phyloP scores from a whole-genome alignment of 1,140 invertebrate species.

The Orchestia grillus region DNA sequence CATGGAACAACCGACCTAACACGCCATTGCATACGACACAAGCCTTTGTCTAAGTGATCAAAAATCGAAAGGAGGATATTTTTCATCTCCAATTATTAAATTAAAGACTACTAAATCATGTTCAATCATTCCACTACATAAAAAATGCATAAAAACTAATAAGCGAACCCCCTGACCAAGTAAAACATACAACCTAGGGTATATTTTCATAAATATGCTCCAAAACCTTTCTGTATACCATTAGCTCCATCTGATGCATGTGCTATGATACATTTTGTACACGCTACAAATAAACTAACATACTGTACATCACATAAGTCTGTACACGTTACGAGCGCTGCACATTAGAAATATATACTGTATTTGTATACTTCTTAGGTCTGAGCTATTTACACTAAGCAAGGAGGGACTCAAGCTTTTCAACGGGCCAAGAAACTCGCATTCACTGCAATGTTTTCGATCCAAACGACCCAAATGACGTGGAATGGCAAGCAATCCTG shows the following conservation, averaged over 20 bases:
- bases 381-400: neutral
- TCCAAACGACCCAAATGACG: neutral
- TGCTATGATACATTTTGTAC: conserved; percentile 9
- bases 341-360: conserved; percentile 21
- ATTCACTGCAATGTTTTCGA: neutral
- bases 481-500: neutral
- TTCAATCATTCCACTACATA: neutral
- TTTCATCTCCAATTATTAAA: neutral
- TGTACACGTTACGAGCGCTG: neutral
- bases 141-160: neutral
- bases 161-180: neutral
- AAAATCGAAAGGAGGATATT: neutral
- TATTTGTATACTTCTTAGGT: neutral
- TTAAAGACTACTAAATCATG: neutral
- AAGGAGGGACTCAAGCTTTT: neutral
- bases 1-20: neutral
- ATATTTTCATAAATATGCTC: neutral
- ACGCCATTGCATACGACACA: neutral
- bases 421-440: neutral
- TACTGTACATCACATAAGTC: conserved; percentile 29
- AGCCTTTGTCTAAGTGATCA: neutral
- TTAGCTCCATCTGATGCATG: neutral
- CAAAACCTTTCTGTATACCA: neutral
- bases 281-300: neutral
- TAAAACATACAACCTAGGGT: neutral